phyloP scores from a whole-genome alignment of 2,888 invertebrate species.

The Synanthedon vespiformis region DNA sequence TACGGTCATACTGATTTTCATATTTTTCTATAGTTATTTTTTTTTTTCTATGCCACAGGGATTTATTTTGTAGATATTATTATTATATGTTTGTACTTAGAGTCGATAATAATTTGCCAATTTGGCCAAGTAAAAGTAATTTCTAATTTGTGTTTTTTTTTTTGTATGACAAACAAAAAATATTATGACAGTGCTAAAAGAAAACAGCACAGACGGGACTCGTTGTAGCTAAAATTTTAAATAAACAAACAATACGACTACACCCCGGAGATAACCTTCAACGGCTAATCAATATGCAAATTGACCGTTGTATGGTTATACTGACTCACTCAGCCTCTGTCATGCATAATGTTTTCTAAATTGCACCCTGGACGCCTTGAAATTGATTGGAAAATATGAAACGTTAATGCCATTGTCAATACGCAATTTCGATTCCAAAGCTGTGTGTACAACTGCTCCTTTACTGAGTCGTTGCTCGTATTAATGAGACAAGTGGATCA shows the following conservation, averaged over 20 bases:
- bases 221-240: not conserved
- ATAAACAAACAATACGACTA: not conserved
- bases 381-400: not conserved
- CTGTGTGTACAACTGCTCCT: too few relatives aligned
- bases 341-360: not conserved
- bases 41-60: too few relatives aligned
- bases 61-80: too few relatives aligned
- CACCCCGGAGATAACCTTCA: not conserved
- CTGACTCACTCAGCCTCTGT: not conserved
- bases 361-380: not conserved
- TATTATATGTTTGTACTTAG: too few relatives aligned
- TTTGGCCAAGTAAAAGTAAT: too few relatives aligned
- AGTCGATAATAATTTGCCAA: too few relatives aligned
- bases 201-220: not conserved
- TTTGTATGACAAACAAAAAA: not conserved
- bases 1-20: too few relatives aligned
- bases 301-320: not conserved
- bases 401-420: too few relatives aligned
- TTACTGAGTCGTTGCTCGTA: too few relatives aligned
- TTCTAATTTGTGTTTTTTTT: not conserved
- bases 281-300: not conserved
- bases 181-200: not conserved
- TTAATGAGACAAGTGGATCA: too few relatives aligned
- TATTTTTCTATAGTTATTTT: too few relatives aligned
- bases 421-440: too few relatives aligned